Base-by-base conservation (phyloP, 2,888 invertebrate species). In the Eilema griseolum region DNA sequence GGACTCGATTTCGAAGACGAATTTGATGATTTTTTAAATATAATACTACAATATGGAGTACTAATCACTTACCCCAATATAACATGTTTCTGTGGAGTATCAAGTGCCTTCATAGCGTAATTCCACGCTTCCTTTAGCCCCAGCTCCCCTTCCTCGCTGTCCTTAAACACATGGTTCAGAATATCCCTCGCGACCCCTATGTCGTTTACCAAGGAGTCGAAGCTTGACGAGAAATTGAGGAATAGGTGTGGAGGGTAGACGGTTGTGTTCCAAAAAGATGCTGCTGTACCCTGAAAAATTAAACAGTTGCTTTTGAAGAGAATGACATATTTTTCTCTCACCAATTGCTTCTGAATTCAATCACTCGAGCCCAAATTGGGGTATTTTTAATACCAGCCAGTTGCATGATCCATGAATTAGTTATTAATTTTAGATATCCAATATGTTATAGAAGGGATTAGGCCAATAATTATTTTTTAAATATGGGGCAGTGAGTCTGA, bases 171-270 rank as follows among this genome's bases (percentile, higher is more conserved):
- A 10, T 84, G 78, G 26, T 86, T 67, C 0, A 90, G n/a, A 3
- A 86, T 68, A 0, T 86, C 82, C 20, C 89, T 86, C 1, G 90
- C 73, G 0, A 87, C 78, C 1, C 78, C 79, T 1, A 94, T 72
- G 41, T 92, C 91, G 1, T 86, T 86, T 3, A 94, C 67, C 12
- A 95, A 75, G 0, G 85, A 74, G 26, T 93, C 89, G 66, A 95
- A 91, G 0, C 90, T 90, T 3, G 86, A 69, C 0, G 92, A 93
- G 33, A 94, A 90, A 60, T 92, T 91, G 0, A 96, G 91, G 71
- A 93, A 92, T 1, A 94, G 79, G 60, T 95, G 89, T 0, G 88
- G 85, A 0, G 88, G 77, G 61, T 87, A 87, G 0, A 74, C 67
- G 1, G 93, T 92, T 2, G 81, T 86, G 80, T 92, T 93, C 88